Base-by-base conservation (phyloP, 2,888 invertebrate species). In the Halictus quadricinctus region DNA sequence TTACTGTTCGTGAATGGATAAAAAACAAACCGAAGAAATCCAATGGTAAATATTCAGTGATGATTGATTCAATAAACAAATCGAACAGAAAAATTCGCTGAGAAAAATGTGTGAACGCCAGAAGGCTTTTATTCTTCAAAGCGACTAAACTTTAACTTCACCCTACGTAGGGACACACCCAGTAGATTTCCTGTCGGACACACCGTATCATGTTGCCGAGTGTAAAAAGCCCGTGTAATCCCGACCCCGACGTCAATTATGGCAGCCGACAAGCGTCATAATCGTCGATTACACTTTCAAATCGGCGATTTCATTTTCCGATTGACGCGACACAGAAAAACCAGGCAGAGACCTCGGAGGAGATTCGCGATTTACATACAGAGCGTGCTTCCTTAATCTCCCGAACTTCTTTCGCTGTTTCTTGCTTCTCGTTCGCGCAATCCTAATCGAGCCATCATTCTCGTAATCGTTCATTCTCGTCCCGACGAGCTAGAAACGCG, bases 211-310 rank as follows among this genome's bases (percentile, higher is more conserved):
- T 15, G n/a, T 60, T 43, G 46, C 46, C 18, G 46, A 25, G 58
- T 25, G 46, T 60, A 58, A 41, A 60, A 75, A 69, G 41, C 36
- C 10, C 13, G 60, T 13, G 13, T 18, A 21, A 69, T 69, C 41
- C 8, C 29, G 48, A 48, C 13, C 25, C 72, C 21, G 46, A 6
- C 76, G 48, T 21, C 43, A 29, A 76, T 76, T 21, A 43, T 46
- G 29, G 46, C 41, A 25, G 12, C 15, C 29, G 70, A 43, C 29
- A 21, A 8, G n/a, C 48, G 72, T 41, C 54, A 70, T 7, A 29
- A 21, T 7, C 21, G 10, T 13, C 46, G 66, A 78, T 84, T 64
- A 78, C 58, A 74, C 74, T 75, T 75, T 64, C 84, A 72, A 83
- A 83, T 66, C 1, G 29, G 15, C 1, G 18, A 72, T 58, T 54